Base-by-base conservation (phyloP, 2,888 invertebrate species). In the Adelphocoris suturalis region DNA sequence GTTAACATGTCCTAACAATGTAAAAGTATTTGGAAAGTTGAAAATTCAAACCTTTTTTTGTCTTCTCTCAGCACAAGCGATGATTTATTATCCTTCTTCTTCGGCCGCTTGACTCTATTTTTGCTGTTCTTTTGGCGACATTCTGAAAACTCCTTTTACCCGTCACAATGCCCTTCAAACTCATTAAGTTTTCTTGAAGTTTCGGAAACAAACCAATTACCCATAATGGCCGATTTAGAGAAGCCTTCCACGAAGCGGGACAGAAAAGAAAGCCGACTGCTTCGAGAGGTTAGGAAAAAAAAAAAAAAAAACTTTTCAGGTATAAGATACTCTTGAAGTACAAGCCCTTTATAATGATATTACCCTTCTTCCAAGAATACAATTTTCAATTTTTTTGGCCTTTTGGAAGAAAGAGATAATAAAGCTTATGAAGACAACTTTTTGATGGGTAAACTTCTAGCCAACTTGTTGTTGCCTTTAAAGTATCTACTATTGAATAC, bases 181-280 rank as follows among this genome's bases (percentile, higher is more conserved):
- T 61, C 61, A 61, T 61, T 61, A 61, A 61, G 61, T 61, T 61
- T n/a, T 19, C 61, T n/a, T n/a, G 19, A 19, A 61, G 61, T 61
- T 61, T 19, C 61, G 16, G 61, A 61, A 61, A 61, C 61, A 61
- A 61, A 61, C 61, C 61, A 61, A 61, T 61, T 61, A 61, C 19
- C 61, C 61, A n/a, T 61, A 61, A 61, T 61, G 61, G 61, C 61
- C 61, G 61, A 61, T 61, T 61, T 61, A 61, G 61, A 61, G 61
- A 61, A n/a, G n/a, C 61, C 19, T 61, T 61, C 9, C 61, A 61
- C 2, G 16, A n/a, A n/a, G 3, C 16, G 61, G 19, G 61, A 61
- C 61, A 9, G 19, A 61, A n/a, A 19, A 19, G 61, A 61, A 61
- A 61, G 61, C 19, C 61, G 13, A 16, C 52, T 52, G 52, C 52